A percentile compares a stretch with the other conserved stretches of the same genome.
Evolutionary conservation across 2,113 vertebrate genomes (phyloP).

Genomic region (Ornithorhynchus anatinus): DNA sequence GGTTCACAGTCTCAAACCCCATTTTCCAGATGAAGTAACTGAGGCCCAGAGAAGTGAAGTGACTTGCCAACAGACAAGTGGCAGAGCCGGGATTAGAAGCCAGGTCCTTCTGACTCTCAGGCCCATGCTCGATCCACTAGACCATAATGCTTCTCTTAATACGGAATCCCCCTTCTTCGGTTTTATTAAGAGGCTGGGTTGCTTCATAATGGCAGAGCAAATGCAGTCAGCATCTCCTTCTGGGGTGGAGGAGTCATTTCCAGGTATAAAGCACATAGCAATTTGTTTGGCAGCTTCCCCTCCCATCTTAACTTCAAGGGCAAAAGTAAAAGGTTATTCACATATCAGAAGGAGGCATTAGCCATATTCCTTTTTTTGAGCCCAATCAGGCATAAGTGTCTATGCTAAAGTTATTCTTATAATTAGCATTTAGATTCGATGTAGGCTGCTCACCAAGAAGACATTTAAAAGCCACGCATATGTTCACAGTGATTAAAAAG

Average conservation of each 20-base stretch:
- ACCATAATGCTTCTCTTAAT: not conserved
- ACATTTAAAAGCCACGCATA: not conserved
- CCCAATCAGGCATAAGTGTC: constrained; percentile 1
- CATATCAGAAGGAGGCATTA: not conserved
- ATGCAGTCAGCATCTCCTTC: not conserved
- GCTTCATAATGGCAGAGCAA: not conserved
- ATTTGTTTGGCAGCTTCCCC: constrained; percentile 5
- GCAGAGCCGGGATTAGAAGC: not conserved
- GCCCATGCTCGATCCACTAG: not conserved
- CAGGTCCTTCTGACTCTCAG: not conserved
- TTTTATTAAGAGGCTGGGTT: not conserved
- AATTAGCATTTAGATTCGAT: constrained; percentile 40
- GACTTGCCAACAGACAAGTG: not conserved
- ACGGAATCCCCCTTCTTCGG: accelerated
- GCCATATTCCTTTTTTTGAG: not conserved
- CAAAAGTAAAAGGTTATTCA: not conserved
- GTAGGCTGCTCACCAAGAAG: constrained; percentile 27
- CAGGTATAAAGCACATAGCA: not conserved
- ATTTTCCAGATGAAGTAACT: not conserved
- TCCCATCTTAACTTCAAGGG: not conserved
- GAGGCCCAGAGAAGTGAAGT: not conserved
- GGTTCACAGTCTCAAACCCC: too few species aligned
- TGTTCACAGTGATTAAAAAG: not conserved
- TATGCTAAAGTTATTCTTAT: constrained; percentile 11
- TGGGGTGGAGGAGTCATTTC: not conserved